Base-by-base conservation (phyloP, 2,113 vertebrate genomes). In the Furnarius figulus region DNA sequence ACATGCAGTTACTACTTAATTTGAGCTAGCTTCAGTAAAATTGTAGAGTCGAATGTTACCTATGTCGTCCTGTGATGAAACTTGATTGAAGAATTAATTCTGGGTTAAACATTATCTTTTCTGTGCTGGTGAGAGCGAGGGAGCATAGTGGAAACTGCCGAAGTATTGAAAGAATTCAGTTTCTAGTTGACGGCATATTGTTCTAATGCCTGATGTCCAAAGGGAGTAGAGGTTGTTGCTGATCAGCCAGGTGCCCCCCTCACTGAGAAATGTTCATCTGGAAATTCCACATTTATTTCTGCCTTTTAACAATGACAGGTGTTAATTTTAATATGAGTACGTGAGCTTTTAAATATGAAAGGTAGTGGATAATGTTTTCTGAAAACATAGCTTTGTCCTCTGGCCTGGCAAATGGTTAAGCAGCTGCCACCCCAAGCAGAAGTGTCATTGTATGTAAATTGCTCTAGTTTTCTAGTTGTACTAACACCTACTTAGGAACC, bases 401-500 rank as follows among this genome's bases (percentile, higher is more conserved):
- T 85, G 56, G 42, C 71, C 61, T 50, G 62, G 74, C 35, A 53
- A 50, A 47, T 24, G 21, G 58, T 95, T 90, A 82, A 82, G 79
- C 52, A 82, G 28, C 25, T 62, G n/a, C 77, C 1, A 5, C 72
- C 87, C 25, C 31, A 31, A 82, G 42, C 2, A 0, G 35, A 22
- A 85, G 25, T 22, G 1, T 65, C 84, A 35, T 33, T 74, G 17
- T 84, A 66, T 61, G 81, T 47, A 81, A 59, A 91, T 89, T 84
- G 30, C n/a, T 40, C 42, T 44, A 5, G 46, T 73, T 87, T 67
- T 81, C 22, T 62, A 62, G 28, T 59, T 78, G 20, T 4, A 58
- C 56, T 89, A 74, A 93, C 90, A 75, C 85, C 82, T 47, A 87
- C 61, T 63, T 78, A 46, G 47, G 66, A 85, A 82, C 85, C 42